phyloP scores from a whole-genome alignment of 1,140 invertebrate genomes.

The Drosophila ananassae region DNA sequence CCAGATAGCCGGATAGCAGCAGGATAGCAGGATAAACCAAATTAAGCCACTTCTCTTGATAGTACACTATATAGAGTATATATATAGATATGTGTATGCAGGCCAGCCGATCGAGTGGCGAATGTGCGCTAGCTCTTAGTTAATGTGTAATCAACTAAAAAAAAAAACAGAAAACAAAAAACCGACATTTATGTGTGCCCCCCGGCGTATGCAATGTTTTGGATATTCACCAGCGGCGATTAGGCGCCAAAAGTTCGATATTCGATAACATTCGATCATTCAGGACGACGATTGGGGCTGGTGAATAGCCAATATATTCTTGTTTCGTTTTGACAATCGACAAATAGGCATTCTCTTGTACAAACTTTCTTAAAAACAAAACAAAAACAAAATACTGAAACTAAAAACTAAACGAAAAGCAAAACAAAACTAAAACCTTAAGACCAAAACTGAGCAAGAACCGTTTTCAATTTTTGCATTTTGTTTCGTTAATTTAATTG shows the following conservation, averaged over 20 bases:
- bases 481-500: constrained; percentile 51
- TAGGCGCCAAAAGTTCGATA: no score
- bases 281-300: not conserved
- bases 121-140: constrained; percentile 56
- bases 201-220: constrained; percentile 25
- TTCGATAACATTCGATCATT: not conserved
- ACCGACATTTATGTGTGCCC: constrained; percentile 40
- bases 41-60: constrained; percentile 53
- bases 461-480: constrained; percentile 46
- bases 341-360: constrained; percentile 84
- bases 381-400: constrained; percentile 36
- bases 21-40: constrained; percentile 41
- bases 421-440: constrained; percentile 46
- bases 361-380: constrained; percentile 66
- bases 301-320: constrained; percentile 38
- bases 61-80: constrained; percentile 48
- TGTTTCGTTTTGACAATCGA: constrained; percentile 84
- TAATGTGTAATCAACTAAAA: constrained; percentile 53
- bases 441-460: constrained; percentile 59
- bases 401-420: constrained; percentile 26
- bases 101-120: constrained; percentile 36
- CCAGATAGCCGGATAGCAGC: not conserved
- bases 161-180: constrained; percentile 53
- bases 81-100: constrained; percentile 13
- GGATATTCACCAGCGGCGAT: not conserved